Conservation (phyloP, 2,113 vertebrate species). For the Rhinoderma darwinii region DNA sequence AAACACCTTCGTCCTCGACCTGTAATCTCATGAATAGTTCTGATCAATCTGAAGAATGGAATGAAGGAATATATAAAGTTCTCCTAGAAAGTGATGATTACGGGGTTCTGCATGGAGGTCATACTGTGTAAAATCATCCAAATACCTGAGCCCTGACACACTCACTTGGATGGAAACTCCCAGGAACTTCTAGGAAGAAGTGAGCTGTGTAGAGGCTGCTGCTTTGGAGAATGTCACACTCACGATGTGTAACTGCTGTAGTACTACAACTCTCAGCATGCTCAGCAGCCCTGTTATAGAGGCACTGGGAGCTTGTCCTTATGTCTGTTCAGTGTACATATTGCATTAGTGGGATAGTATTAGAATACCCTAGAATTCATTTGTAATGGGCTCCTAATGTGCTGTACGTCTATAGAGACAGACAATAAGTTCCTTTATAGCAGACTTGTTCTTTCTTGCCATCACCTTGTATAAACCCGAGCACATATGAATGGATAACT, state of each 20-base stretch:
- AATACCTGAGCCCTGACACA: conserved; percentile 21
- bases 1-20: background rate
- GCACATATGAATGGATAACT: background rate
- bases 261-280: background rate
- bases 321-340: background rate
- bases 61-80: background rate
- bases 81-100: background rate
- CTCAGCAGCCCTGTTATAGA: background rate
- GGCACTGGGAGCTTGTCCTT: background rate
- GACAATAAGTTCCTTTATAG: background rate
- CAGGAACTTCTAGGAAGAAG: conserved; percentile 13
- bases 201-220: background rate
- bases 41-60: background rate
- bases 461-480: conserved; percentile 11
- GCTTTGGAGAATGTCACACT: background rate
- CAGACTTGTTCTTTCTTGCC: conserved; percentile 16
- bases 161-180: background rate
- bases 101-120: background rate
- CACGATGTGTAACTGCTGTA: background rate
- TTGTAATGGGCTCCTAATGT: background rate
- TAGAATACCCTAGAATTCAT: background rate
- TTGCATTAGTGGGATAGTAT: background rate
- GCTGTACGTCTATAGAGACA: background rate
- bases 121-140: background rate
- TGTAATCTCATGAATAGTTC: background rate